phyloP scores from a whole-genome alignment of 1,140 invertebrate genomes.

The Leptonema lineaticorne region DNA sequence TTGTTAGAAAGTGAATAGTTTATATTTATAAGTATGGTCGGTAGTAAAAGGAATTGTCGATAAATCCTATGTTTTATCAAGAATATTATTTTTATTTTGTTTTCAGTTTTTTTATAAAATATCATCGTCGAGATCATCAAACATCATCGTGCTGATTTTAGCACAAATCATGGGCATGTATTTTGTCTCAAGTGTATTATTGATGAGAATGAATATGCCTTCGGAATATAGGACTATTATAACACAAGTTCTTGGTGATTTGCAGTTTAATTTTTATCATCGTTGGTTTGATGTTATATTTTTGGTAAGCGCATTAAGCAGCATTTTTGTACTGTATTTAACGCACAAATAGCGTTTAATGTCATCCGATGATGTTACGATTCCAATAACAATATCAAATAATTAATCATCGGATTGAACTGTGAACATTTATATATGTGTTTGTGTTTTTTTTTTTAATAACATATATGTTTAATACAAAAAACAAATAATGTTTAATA shows the following conservation, averaged over 20 bases:
- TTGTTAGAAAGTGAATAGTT: too few species aligned
- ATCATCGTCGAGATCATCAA: slow-evolving; percentile 98
- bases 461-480: too few species aligned
- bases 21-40: too few species aligned
- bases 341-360: slow-evolving; percentile 78
- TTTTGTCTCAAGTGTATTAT: slow-evolving; percentile 95
- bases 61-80: too few species aligned
- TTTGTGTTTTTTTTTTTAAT: too few species aligned
- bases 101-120: slow-evolving; percentile 99
- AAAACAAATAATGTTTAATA: too few species aligned
- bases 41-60: too few species aligned
- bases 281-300: slow-evolving; percentile 99
- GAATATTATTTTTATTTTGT: neutral
- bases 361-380: slow-evolving; percentile 21
- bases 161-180: slow-evolving; percentile 99
- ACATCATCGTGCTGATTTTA: slow-evolving; percentile 94
- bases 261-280: slow-evolving; percentile 99
- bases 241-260: slow-evolving; percentile 94
- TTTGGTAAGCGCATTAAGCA: slow-evolving; percentile 92
- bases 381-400: slow-evolving; percentile 13
- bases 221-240: slow-evolving; percentile 96
- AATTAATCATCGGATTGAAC: neutral
- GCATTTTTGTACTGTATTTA: slow-evolving; percentile 93
- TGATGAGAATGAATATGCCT: slow-evolving; percentile 99
- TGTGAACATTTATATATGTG: too few species aligned